A percentile compares a stretch with the other conserved stretches of the same genome.
Conservation (phyloP, 2,797 vertebrate species). For the Pelochelys cantorii region DNA sequence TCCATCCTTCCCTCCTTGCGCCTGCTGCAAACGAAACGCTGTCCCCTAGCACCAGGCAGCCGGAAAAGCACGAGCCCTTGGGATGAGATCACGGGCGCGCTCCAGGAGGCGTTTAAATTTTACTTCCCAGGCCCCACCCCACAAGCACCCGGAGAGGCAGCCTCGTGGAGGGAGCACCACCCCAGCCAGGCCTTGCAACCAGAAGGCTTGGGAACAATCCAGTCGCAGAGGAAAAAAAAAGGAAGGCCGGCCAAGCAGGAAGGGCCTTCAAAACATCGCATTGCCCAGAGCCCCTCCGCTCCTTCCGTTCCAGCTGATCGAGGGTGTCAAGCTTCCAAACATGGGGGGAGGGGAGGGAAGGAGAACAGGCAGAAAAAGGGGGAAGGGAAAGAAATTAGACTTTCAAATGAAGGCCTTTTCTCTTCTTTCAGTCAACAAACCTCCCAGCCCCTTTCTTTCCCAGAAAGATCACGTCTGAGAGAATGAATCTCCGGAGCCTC, state of each 20-base stretch:
- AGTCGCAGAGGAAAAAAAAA: background rate
- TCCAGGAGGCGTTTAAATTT: too few relatives aligned
- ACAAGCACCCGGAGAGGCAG: too few relatives aligned
- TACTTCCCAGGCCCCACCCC: too few relatives aligned
- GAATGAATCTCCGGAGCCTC: background rate
- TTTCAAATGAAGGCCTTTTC: constrained; percentile 27
- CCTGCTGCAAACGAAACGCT: too few relatives aligned
- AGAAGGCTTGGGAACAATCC: background rate
- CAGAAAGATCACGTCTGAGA: background rate
- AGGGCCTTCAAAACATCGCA: background rate
- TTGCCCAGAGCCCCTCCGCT: background rate
- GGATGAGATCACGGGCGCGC: too few relatives aligned
- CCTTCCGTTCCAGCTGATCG: constrained; percentile 19
- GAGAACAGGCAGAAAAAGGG: background rate
- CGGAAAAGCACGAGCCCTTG: too few relatives aligned
- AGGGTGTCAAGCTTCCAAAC: constrained; percentile 3
- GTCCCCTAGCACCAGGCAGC: too few relatives aligned
- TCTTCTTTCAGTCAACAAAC: background rate
- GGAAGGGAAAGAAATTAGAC: constrained; percentile 15
- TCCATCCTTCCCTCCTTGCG: constrained; percentile 34
- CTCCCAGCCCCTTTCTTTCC: background rate
- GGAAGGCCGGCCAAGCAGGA: background rate
- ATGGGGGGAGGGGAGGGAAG: too few relatives aligned
- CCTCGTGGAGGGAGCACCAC: background rate
- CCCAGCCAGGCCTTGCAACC: background rate